Base-by-base conservation (phyloP, 2,888 invertebrate genomes). In the Ectropis crepuscularia region DNA sequence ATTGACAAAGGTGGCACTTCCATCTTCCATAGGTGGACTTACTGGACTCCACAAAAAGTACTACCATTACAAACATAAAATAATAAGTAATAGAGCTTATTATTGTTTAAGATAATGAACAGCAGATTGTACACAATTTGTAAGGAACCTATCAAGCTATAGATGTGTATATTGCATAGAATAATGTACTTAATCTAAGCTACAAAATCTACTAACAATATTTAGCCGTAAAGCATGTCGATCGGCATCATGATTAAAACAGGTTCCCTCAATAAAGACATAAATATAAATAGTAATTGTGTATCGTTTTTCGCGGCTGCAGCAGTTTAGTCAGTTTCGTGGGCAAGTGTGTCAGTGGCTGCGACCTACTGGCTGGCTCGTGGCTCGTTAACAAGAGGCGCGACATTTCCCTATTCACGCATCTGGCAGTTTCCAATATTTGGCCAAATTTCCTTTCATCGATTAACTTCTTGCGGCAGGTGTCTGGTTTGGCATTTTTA, bases 331-430 rank as follows among this genome's bases (percentile, higher is more conserved):
- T 85, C 81, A 86, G 77, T 83, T 77, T 82, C 78, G 70, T 83
- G 80, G 79, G 75, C 86, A 89, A 88, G 89, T 89, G 84, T 89
- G 90, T 79, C 88, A 83, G 71, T 70, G 77, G 76, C 78, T 77
- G 81, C 78, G 80, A 78, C 82, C 83, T 86, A 87, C 87, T 87
- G 80, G 85, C 84, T 88, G 87, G 85, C 85, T 28, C 16, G 16
- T 88, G 87, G 84, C 83, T 82, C 57, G 72, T 75, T 74, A 77
- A 78, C 78, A 76, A 78, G 75, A 74, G 74, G 72, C 74, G 73
- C 75, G 79, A 83, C 83, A 82, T 86, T 88, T 88, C 85, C 88
- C 88, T 87, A 87, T 86, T 85, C 81, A 81, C 76, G 71, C 71
- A 78, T 74, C 77, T 77, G 70, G 67, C 64, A 73, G 71, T 74